phyloP scores from a whole-genome alignment of 2,113 vertebrate species.

The Ailurus styani region DNA sequence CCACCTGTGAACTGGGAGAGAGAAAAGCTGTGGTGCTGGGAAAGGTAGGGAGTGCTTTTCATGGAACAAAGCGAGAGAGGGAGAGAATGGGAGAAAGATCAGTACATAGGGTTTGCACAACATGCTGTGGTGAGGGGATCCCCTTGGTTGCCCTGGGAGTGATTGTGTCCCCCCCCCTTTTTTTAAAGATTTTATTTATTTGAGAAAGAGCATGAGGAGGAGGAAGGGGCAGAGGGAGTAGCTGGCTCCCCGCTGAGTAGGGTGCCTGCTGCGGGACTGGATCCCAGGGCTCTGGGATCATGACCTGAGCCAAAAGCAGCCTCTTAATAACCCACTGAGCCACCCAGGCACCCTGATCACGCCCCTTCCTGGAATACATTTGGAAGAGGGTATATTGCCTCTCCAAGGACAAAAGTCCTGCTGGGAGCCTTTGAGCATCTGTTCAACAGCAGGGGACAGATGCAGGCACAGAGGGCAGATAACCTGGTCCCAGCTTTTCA shows the following conservation, averaged over 20 bases:
- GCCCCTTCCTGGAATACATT: neutral
- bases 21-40: neutral
- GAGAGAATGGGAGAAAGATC: neutral
- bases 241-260: too few relatives aligned
- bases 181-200: too few relatives aligned
- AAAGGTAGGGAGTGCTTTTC: fast-evolving
- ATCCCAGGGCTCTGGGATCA: too few relatives aligned
- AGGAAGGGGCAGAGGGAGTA: too few relatives aligned
- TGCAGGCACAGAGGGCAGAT: neutral
- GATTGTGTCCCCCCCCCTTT: fast-evolving
- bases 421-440: neutral
- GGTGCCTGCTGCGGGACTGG: too few relatives aligned
- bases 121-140: neutral
- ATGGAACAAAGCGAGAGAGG: neutral
- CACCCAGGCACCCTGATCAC: neutral
- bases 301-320: too few relatives aligned
- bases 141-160: neutral
- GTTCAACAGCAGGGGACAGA: neutral
- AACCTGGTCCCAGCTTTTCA: neutral
- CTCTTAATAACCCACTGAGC: too few relatives aligned
- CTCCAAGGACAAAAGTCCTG: neutral
- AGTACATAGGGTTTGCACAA: neutral
- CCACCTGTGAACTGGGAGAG: neutral
- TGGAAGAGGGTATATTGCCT: neutral
- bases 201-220: too few relatives aligned